A percentile compares a stretch with the other conserved stretches of the same genome.
Evolutionary conservation across 2,113 vertebrate species (phyloP).

Genomic region (Dicaeum eximium): DNA sequence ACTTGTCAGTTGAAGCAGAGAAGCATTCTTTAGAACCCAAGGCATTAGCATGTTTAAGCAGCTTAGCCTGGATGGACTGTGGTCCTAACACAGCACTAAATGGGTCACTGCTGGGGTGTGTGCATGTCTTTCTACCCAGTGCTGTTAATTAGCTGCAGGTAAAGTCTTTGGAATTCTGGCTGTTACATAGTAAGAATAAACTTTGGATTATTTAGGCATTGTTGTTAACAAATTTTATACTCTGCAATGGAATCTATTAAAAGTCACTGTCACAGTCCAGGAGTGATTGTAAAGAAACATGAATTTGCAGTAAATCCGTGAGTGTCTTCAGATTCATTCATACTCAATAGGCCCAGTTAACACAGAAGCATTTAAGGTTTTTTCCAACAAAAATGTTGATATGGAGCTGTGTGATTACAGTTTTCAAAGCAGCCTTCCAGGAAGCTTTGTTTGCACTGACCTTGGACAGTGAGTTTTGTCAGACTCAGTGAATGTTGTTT

Average conservation of each 20-base stretch:
- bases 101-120: conserved; percentile 16
- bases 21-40: conserved; percentile 18
- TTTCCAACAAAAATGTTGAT: not conserved
- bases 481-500: not conserved
- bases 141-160: not conserved
- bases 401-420: not conserved
- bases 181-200: not conserved
- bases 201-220: not conserved
- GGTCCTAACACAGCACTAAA: conserved; percentile 16
- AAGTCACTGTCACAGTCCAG: not conserved
- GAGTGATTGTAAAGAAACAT: not conserved
- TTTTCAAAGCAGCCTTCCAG: not conserved
- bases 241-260: not conserved
- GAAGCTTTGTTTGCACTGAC: not conserved
- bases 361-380: not conserved
- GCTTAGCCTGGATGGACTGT: conserved; percentile 39
- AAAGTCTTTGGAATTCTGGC: not conserved
- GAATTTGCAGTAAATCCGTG: not conserved
- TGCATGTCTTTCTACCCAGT: not conserved
- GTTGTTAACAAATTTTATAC: not conserved
- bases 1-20: not conserved
- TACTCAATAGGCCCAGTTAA: not conserved
- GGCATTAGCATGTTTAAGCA: conserved; percentile 48
- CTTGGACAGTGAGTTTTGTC: not conserved
- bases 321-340: not conserved